Evolutionary conservation across 2,888 invertebrate genomes (phyloP).

Genomic region (Cetonia aurata): DNA sequence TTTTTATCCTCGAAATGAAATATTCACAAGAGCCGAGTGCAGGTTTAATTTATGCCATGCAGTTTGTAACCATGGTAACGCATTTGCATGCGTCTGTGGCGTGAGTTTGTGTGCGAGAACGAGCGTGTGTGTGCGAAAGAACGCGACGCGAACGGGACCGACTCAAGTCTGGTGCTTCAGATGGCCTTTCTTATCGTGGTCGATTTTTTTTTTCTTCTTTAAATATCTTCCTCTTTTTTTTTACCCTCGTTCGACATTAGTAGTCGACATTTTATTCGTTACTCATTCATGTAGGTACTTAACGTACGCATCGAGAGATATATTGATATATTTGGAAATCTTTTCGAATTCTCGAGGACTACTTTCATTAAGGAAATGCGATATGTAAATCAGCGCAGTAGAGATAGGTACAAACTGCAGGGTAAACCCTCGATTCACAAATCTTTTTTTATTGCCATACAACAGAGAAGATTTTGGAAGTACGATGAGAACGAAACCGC

Average conservation of each 20-base stretch:
- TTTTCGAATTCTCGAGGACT: background rate
- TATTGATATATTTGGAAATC: background rate
- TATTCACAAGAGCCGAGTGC: conserved; percentile 60
- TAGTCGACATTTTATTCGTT: conserved; percentile 12
- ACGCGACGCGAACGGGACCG: conserved; percentile 45
- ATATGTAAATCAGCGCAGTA: conserved; percentile 19
- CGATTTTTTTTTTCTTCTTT: conserved; percentile 18
- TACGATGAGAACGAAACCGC: background rate
- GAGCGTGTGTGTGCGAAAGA: conserved; percentile 44
- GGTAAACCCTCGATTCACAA: conserved; percentile 5
- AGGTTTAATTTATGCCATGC: conserved; percentile 62
- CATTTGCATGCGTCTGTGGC: conserved; percentile 62
- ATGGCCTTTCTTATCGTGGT: conserved; percentile 53
- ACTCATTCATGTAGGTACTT: conserved; percentile 10
- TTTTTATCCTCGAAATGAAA: conserved; percentile 61
- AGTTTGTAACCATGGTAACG: conserved; percentile 63
- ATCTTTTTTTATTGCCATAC: conserved; percentile 21
- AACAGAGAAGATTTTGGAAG: conserved; percentile 1
- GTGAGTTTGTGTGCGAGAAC: conserved; percentile 48
- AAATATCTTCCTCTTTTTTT: conserved; percentile 23
- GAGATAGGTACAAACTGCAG: background rate
- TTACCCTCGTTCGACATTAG: conserved; percentile 16
- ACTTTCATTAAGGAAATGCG: conserved; percentile 25
- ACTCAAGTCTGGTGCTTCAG: conserved; percentile 54
- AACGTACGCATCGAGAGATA: background rate